phyloP scores from a whole-genome alignment of 2,797 vertebrate genomes.

The Sebastes glaucus region DNA sequence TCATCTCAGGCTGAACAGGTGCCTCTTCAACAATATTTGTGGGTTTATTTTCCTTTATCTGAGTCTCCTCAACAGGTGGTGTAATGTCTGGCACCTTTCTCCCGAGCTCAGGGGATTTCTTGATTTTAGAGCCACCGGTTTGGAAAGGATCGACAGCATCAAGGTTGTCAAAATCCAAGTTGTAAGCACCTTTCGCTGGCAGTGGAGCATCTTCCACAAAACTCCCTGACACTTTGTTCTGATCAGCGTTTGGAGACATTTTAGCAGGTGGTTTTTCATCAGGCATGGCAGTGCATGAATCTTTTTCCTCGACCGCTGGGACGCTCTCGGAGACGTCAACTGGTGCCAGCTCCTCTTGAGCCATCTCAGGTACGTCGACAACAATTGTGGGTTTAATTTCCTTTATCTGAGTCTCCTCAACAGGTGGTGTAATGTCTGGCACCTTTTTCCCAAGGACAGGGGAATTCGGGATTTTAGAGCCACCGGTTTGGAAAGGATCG shows the following conservation, averaged over 20 bases:
- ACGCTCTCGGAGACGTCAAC: slow-evolving; percentile 69
- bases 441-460: slow-evolving; percentile 46
- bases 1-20: slow-evolving; percentile 24
- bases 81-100: slow-evolving; percentile 18
- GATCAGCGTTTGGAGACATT: not conserved
- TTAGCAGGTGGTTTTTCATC: slow-evolving; percentile 31
- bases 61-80: slow-evolving; percentile 47
- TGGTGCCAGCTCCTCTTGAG: slow-evolving; percentile 18
- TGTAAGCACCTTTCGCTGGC: slow-evolving; percentile 59
- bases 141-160: slow-evolving; percentile 76
- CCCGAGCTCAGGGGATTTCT: slow-evolving; percentile 40
- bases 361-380: not conserved
- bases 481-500: slow-evolving; percentile 74
- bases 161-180: slow-evolving; percentile 72
- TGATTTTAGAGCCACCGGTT: slow-evolving; percentile 66
- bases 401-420: slow-evolving; percentile 57
- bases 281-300: slow-evolving; percentile 17
- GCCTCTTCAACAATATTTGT: not conserved
- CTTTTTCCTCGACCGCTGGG: not conserved
- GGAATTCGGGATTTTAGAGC: slow-evolving; percentile 74
- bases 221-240: slow-evolving; percentile 11
- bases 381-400: not conserved
- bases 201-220: slow-evolving; percentile 66
- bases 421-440: not conserved
- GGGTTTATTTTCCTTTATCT: slow-evolving; percentile 26